Base-by-base conservation (phyloP, 53 echinoderm and acorn worm genomes). In the Astropecten irregularis region DNA sequence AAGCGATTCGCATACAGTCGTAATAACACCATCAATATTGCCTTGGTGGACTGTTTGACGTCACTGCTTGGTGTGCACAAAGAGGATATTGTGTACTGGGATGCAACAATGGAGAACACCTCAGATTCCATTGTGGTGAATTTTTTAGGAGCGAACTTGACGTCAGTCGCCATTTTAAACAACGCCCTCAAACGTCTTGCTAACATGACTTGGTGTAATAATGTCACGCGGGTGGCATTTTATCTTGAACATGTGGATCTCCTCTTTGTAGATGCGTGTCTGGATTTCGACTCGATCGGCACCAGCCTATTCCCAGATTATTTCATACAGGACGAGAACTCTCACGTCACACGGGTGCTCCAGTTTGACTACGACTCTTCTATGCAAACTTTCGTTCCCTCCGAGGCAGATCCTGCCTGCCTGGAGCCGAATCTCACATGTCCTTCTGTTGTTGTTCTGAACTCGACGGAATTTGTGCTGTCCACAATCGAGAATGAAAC, bases 21-120 rank as follows among this genome's bases (percentile, higher is more conserved):
- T 3, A 76, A 76, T 27, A 76, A 76, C 26, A 76, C 76, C 15
- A 58, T 76, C 40, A 76, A 76, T 7, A 26, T 58, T 21, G 58
- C 36, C 25, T 56, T 76, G 76, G 76, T 40, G 26, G 76, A 40
- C 16, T 76, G 76, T 40, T 18, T 76, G 27, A 38, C 9, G 40
- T 2, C 23, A 18, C 36, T 58, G 22, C 56, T 76, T 40, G 76
- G 57, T 76, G 34, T 20, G 26, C 54, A 40, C 10, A 56, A 39
- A 55, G 14, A 40, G 0, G 23, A 27, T n/a, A 58, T 76, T 28
- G 58, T 76, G 16, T 76, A 57, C 21, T 76, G 76, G 76, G 76
- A 76, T 1, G 76, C 76, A 56, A 76, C 26, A 4, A 4, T 39
- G 25, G 56, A 76, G 10, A 42, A 8, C 38, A 38, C 76, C 5